Conservation (phyloP, 92 coral and sea anemone genomes). For the Siderastrea siderea region DNA sequence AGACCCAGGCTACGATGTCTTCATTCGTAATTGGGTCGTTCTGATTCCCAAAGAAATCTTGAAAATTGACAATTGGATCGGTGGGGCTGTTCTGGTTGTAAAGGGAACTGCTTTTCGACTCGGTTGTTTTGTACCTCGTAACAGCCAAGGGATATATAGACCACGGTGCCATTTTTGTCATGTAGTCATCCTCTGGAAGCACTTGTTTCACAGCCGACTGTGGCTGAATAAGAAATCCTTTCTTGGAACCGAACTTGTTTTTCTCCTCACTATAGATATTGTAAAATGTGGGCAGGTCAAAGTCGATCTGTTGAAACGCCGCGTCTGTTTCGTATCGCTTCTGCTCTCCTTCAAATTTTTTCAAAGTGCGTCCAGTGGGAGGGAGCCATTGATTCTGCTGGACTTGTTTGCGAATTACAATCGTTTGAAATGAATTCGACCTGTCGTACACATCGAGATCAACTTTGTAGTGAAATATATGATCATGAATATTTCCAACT, state of each 20-base stretch:
- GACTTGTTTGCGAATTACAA: constrained; percentile 62
- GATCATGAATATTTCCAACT: constrained; percentile 79
- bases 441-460: constrained; percentile 78
- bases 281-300: constrained; percentile 76
- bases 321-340: constrained; percentile 78
- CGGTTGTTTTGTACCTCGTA: constrained; percentile 68
- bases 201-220: constrained; percentile 74
- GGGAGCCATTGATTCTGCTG: constrained; percentile 61
- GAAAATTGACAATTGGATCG: constrained; percentile 78
- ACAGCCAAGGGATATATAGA: constrained; percentile 79
- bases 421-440: constrained; percentile 77
- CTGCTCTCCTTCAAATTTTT: constrained; percentile 51
- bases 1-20: constrained; percentile 85
- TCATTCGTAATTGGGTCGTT: constrained; percentile 65
- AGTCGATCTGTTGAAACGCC: constrained; percentile 58
- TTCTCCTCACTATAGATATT: constrained; percentile 66
- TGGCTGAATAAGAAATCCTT: constrained; percentile 79
- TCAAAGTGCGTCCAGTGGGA: constrained; percentile 33
- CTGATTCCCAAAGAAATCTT: constrained; percentile 38
- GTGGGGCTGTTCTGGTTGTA: constrained; percentile 84
- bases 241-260: constrained; percentile 71
- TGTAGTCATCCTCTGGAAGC: constrained; percentile 69
- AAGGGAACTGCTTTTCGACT: constrained; percentile 73
- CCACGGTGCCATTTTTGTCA: constrained; percentile 83
- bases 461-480: constrained; percentile 82